phyloP scores from a whole-genome alignment of 2,888 invertebrate species.

The Odontothrips loti region DNA sequence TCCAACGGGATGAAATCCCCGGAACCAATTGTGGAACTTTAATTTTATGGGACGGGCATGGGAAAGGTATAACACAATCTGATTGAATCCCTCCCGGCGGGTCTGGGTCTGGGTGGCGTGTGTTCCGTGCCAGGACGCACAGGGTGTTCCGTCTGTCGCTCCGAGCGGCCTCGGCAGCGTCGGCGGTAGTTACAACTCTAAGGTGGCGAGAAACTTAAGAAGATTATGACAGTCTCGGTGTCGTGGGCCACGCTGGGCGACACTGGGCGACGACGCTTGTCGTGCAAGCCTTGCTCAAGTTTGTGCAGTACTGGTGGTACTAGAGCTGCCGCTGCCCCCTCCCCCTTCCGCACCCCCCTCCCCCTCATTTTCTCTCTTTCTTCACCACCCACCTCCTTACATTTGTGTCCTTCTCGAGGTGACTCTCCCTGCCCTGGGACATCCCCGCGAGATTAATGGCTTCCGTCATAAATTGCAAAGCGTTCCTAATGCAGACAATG shows the following conservation, averaged over 20 bases:
- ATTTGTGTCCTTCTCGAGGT: not conserved
- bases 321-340: not conserved
- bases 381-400: not conserved
- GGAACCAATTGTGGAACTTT: conserved; percentile 24
- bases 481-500: conserved; percentile 14
- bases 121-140: too few relatives aligned
- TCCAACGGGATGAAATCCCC: not conserved
- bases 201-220: too few relatives aligned
- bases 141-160: too few relatives aligned
- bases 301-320: not conserved
- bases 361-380: not conserved
- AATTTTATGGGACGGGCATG: conserved; percentile 1
- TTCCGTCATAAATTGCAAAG: conserved; percentile 26
- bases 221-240: too few relatives aligned
- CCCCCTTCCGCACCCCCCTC: not conserved
- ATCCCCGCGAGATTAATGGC: not conserved
- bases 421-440: not conserved
- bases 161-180: too few relatives aligned
- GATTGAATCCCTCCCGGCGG: not conserved
- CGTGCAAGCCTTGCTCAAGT: too few relatives aligned
- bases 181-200: too few relatives aligned
- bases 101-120: too few relatives aligned
- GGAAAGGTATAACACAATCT: not conserved
- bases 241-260: too few relatives aligned
- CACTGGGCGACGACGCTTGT: too few relatives aligned